These are phyloP conservation scores for Oppia nitens DNA, from an alignment of 1,140 invertebrate genomes.

Conservation along the genomic window DNA sequence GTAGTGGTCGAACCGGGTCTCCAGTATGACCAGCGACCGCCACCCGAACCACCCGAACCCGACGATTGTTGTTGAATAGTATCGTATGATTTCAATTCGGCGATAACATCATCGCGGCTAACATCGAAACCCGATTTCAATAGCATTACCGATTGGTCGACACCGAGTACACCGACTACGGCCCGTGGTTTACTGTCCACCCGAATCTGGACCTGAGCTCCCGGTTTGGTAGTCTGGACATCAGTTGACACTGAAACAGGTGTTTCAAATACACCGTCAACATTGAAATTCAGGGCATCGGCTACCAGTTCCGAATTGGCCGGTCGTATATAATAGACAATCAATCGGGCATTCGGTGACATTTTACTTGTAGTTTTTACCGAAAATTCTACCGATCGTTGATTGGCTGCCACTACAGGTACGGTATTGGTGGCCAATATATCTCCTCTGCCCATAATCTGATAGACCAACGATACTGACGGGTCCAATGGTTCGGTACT, in stretches of 20 bases:
- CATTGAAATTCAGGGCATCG: constrained; percentile 58
- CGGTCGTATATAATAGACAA: constrained; percentile 27
- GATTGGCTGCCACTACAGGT: constrained; percentile 26
- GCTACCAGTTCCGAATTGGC: constrained; percentile 62
- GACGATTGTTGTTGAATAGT: constrained; percentile 26
- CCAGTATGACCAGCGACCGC: constrained; percentile 39
- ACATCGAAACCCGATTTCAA: constrained; percentile 47
- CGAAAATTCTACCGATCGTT: not conserved
- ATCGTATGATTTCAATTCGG: constrained; percentile 47
- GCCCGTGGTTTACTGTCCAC: constrained; percentile 65
- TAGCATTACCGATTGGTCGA: constrained; percentile 66
- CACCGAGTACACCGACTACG: constrained; percentile 60
- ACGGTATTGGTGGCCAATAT: constrained; percentile 54
- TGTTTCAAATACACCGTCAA: constrained; percentile 57
- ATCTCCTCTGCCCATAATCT: constrained; percentile 64
- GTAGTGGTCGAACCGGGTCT: no score
- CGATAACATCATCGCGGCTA: constrained; percentile 33
- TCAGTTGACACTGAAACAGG: constrained; percentile 41
- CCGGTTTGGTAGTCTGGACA: constrained; percentile 45
- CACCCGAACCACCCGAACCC: constrained; percentile 18
- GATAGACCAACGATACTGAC: constrained; percentile 22
- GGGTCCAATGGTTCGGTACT: constrained; percentile 53
- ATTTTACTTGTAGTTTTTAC: not conserved
- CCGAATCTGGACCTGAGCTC: constrained; percentile 48
- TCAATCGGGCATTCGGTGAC: not conserved